phyloP scores from a whole-genome alignment of 2,797 vertebrate species.

The Enteromius viviparus region DNA sequence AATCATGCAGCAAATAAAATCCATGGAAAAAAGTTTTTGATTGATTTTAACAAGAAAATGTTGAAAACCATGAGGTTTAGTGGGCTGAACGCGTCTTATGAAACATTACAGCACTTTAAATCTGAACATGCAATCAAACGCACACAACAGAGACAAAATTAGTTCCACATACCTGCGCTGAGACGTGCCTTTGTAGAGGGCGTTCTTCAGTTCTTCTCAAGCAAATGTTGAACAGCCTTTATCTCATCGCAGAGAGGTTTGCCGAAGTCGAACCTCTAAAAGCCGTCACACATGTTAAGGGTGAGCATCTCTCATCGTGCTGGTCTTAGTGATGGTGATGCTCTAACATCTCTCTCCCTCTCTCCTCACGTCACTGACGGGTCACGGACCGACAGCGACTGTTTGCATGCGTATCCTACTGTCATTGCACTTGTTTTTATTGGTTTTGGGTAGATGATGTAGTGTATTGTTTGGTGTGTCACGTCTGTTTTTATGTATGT shows the following conservation, averaged over 20 bases:
- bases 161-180: conserved; percentile 17
- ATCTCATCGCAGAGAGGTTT: background rate
- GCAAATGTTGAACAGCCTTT: background rate
- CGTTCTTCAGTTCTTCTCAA: conserved; percentile 6
- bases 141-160: background rate
- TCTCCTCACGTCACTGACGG: background rate
- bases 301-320: background rate
- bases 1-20: background rate
- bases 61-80: background rate
- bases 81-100: background rate
- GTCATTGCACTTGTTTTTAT: background rate
- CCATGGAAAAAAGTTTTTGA: background rate
- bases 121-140: background rate
- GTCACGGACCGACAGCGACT: conserved; percentile 3
- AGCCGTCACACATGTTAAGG: background rate
- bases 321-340: background rate
- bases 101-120: background rate
- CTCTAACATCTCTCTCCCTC: conserved; percentile 14
- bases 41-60: background rate
- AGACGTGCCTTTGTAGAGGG: background rate
- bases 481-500: background rate
- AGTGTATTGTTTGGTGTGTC: background rate
- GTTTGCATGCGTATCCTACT: background rate
- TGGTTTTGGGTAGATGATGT: background rate
- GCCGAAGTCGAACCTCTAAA: background rate